phyloP scores from a whole-genome alignment of 1,140 invertebrate genomes.

The Pectinophora gossypiella region DNA sequence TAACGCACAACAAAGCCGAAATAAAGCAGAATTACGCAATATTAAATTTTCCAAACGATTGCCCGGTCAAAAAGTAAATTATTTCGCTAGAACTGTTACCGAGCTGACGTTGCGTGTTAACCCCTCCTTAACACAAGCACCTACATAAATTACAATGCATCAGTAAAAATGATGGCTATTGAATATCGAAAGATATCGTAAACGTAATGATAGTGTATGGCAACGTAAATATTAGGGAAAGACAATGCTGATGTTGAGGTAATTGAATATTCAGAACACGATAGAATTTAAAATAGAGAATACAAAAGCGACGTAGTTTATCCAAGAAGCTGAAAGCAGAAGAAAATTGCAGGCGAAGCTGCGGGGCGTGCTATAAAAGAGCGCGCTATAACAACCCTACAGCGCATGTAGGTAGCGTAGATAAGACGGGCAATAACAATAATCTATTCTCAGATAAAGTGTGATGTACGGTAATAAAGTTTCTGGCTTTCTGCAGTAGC shows the following conservation, averaged over 20 bases:
- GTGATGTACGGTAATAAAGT: constrained; percentile 19
- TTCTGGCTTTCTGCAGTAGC: constrained; percentile 12
- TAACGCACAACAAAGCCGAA: constrained; percentile 13
- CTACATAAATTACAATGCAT: constrained; percentile 24
- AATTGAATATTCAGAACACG: background rate
- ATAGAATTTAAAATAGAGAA: background rate
- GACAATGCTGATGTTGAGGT: background rate
- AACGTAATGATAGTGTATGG: constrained; percentile 1
- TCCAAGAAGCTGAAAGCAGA: background rate
- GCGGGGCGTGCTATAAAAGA: background rate
- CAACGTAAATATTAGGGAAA: background rate
- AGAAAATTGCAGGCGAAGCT: constrained; percentile 1
- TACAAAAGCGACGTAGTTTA: background rate
- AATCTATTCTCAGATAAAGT: constrained; percentile 15
- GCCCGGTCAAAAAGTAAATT: constrained; percentile 26
- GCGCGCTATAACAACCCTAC: background rate
- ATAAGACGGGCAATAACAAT: constrained; percentile 16
- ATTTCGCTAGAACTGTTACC: constrained; percentile 22
- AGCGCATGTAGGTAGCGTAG: background rate
- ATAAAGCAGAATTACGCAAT: constrained; percentile 28
- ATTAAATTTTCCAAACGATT: constrained; percentile 31
- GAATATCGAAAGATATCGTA: background rate
- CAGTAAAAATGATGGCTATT: constrained; percentile 1
- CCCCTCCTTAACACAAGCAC: constrained; percentile 19
- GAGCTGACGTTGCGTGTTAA: constrained; percentile 27